phyloP scores from a whole-genome alignment of 2,888 invertebrate species.

The Amblyjoppa proteus region DNA sequence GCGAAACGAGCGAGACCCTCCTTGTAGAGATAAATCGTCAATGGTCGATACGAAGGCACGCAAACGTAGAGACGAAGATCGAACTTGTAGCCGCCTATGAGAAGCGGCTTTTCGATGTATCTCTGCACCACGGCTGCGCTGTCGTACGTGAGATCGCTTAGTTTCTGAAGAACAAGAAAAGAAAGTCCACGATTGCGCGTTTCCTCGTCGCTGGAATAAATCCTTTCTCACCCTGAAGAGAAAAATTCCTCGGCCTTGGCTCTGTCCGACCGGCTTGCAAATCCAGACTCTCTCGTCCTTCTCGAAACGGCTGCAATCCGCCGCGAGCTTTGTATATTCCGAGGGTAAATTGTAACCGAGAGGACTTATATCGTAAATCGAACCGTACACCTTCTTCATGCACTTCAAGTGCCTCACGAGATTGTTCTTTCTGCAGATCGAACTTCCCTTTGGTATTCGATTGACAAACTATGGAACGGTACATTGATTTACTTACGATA shows the following conservation, averaged over 20 bases:
- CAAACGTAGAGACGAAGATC: slow-evolving; percentile 96
- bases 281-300: slow-evolving; percentile 90
- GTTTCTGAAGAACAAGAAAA: slow-evolving; percentile 86
- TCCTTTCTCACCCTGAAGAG: slow-evolving; percentile 89
- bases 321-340: slow-evolving; percentile 93
- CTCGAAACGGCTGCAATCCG: slow-evolving; percentile 89
- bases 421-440: slow-evolving; percentile 94
- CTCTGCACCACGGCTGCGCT: slow-evolving; percentile 92
- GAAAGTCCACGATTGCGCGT: slow-evolving; percentile 27
- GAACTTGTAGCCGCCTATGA: slow-evolving; percentile 96
- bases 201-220: background rate
- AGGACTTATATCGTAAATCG: slow-evolving; percentile 94
- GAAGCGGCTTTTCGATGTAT: slow-evolving; percentile 91
- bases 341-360: slow-evolving; percentile 92
- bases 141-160: slow-evolving; percentile 92
- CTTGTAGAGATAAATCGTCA: slow-evolving; percentile 94
- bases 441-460: slow-evolving; percentile 93
- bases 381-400: slow-evolving; percentile 93
- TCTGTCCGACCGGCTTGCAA: slow-evolving; percentile 94
- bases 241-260: slow-evolving; percentile 94
- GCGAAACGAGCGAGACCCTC: slow-evolving; percentile 94
- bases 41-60: slow-evolving; percentile 94
- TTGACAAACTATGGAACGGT: slow-evolving; percentile 89
- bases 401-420: slow-evolving; percentile 92
- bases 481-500: slow-evolving; percentile 74